A percentile compares a stretch with the other conserved stretches of the same genome.
phyloP scores from a whole-genome alignment of 2,113 vertebrate species.

The Hippocampus guttulatus region DNA sequence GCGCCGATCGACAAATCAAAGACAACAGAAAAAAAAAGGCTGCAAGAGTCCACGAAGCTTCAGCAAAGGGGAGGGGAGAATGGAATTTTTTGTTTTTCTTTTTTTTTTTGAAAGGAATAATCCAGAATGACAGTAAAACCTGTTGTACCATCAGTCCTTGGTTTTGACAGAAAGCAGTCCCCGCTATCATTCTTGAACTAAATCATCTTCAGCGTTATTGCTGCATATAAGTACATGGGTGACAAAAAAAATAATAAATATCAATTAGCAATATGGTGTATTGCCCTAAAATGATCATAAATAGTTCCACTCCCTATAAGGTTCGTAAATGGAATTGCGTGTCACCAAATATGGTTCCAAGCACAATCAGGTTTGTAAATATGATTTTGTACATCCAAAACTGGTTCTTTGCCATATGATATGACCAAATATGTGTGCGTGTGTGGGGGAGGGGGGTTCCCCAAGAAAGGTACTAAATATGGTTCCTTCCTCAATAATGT shows the following conservation, averaged over 20 bases:
- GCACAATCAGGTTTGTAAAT: neutral
- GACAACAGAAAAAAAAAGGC: constrained; percentile 30
- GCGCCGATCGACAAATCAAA: constrained; percentile 39
- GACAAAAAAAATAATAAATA: neutral
- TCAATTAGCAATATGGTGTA: neutral
- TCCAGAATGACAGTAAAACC: neutral
- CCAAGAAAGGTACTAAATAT: neutral
- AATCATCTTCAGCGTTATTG: neutral
- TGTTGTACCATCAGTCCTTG: neutral
- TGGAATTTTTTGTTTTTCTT: neutral
- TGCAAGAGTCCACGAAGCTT: constrained; percentile 32
- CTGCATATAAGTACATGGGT: neutral
- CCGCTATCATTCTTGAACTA: neutral
- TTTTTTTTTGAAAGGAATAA: neutral
- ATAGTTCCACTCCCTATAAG: neutral
- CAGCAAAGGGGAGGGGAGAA: constrained; percentile 13
- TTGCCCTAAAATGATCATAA: neutral
- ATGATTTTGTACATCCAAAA: neutral
- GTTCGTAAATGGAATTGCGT: neutral
- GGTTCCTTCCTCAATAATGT: neutral
- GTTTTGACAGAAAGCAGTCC: neutral
- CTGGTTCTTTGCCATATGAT: neutral
- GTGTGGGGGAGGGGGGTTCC: no score
- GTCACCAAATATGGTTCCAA: no score
- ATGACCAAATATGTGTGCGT: neutral